A percentile compares a stretch with the other conserved stretches of the same genome.
phyloP scores from a whole-genome alignment of 2,797 vertebrate species.

The Steatocranus sp. region DNA sequence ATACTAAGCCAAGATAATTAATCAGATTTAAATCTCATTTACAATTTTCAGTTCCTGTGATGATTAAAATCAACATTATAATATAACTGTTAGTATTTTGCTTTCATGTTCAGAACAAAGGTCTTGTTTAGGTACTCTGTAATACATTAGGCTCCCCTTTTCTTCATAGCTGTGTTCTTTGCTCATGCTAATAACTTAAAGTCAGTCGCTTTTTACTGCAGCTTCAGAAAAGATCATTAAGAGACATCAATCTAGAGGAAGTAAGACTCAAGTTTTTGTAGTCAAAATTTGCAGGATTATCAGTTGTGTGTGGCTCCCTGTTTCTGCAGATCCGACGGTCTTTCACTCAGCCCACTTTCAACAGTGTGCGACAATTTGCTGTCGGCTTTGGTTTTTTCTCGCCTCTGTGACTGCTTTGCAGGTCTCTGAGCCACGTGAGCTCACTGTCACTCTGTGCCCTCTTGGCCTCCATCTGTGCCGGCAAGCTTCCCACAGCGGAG shows the following conservation, averaged over 20 bases:
- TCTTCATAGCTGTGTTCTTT: background rate
- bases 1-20: background rate
- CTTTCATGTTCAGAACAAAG: background rate
- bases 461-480: background rate
- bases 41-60: background rate
- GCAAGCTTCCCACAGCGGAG: background rate
- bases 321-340: background rate
- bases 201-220: background rate
- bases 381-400: background rate
- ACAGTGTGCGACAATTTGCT: background rate
- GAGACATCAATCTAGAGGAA: background rate
- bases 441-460: background rate
- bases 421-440: background rate
- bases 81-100: background rate
- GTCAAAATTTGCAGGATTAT: background rate
- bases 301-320: background rate
- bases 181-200: background rate
- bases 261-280: background rate
- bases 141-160: background rate
- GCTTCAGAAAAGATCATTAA: background rate
- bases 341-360: background rate
- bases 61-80: background rate
- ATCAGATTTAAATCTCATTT: background rate
- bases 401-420: background rate
- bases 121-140: background rate